Evolutionary conservation across 2,888 invertebrate genomes (phyloP), one percentile per base, ranked within the genome.

Genomic region (Kuschelorhynchus macadamiae): DNA sequence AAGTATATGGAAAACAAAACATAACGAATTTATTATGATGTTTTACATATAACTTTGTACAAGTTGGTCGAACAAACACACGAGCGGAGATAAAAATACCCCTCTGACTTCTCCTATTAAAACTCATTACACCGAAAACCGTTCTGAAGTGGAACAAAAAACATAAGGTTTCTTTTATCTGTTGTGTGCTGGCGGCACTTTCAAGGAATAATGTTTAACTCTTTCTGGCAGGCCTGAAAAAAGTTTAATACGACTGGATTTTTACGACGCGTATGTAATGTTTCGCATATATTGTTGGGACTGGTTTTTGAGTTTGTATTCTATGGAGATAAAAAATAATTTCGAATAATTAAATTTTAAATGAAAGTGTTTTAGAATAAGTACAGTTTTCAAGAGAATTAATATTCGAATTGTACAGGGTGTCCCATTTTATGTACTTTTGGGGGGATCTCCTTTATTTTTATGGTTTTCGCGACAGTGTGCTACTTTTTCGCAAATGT

Each of bases 41-140:
- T n/a, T n/a, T n/a, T n/a, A n/a, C n/a, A n/a, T n/a, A n/a, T n/a
- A n/a, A n/a, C n/a, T n/a, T n/a, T n/a, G n/a, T n/a, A n/a, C n/a
- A n/a, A n/a, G n/a, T n/a, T n/a, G n/a, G n/a, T n/a, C n/a, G n/a
- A n/a, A n/a, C n/a, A n/a, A n/a, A n/a, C n/a, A n/a, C n/a, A n/a
- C n/a, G n/a, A n/a, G n/a, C n/a, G n/a, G n/a, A n/a, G n/a, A 11
- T 30, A 18, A 44, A 44, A 44, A 18, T 44, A 16, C 17, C 1
- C 16, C n/a, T 16, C 16, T 9, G 11, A 18, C n/a, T 44, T 44
- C 7, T 11, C 44, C 33, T 44, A 44, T 44, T 20, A 56, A 56
- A 56, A 32, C 44, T 36, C 44, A 56, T 56, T 56, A 56, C 25
- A 56, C 56, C 20, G 30, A 18, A 56, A 56, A 56, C 39, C 56